Base-by-base conservation (phyloP, 2,113 vertebrate species). In the Callipepla squamata region DNA sequence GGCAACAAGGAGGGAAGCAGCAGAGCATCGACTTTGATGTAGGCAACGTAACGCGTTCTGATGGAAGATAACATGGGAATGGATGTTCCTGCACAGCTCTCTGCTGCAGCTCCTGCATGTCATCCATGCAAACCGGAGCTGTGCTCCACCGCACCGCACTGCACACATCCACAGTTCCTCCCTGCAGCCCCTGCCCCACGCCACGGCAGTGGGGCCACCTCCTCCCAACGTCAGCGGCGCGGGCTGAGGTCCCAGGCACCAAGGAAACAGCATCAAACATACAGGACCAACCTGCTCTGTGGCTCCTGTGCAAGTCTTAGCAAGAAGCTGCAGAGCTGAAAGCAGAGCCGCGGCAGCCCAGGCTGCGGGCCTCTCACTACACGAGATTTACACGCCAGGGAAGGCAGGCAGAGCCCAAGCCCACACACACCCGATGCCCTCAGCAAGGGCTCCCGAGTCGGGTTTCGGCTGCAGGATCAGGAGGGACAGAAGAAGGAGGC, bases 41-140 rank as follows among this genome's bases (percentile, higher is more conserved):
- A 89, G 90, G 82, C 51, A 87, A 68, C 13, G 10, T 68, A 87
- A 84, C 0, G 4, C 17, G 0, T 63, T 94, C 91, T 87, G 94
- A 92, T 93, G 82, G 81, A 20, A 93, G 95, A 95, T 89, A 95
- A 92, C 86, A 87, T 69, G 83, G 83, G 93, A 91, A 96, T 63
- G 87, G 87, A 89, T 77, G 81, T 51, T 88, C 80, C 86, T 55
- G 83, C 58, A 38, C 69, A 89, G 51, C 62, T 91, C 38, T 87
- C 66, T 53, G 79, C 84, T 91, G 76, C 63, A 80, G 40, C 36
- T 77, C 79, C 55, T 86, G 80, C 70, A 2, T 1, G 11, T 67
- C 69, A 68, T 50, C 0, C 1, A 63, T 9, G 14, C 55, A 83
- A 74, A 5, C 2, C 1, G 1, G 58, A 32, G 32, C 0, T 10